Evolutionary conservation across 2,888 invertebrate species (phyloP), one percentile per base, ranked within the genome.

Genomic region (Drosophila anceps): DNA sequence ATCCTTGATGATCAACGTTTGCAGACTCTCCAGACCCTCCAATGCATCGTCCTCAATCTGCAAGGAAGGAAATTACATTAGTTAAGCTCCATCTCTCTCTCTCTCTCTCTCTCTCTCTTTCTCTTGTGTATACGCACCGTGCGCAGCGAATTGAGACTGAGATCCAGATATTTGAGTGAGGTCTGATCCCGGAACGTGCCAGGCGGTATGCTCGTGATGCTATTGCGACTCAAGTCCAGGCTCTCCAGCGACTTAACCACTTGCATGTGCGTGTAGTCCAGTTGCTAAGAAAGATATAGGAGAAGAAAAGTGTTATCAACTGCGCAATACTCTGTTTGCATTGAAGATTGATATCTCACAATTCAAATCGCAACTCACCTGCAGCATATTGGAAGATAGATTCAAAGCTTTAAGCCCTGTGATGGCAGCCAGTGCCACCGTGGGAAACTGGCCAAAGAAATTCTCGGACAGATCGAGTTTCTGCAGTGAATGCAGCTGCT

Each of bases 1-100:
- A 92, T 98, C 98, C 83, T 96, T 95, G 12, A 98, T 94, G 33
- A 96, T 95, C 1, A 98, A 93, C 41, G 96, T 95, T 92, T 96
- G 95, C 18, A 98, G 93, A 80, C 95, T 96, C 37, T 95, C 95
- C 73, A 98, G 93, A 0, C 98, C 98, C 90, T 97, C 97, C 85
- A 98, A 96, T 0, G 97, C 96, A 76, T 97, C 97, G 84, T 97
- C 97, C 93, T 98, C 97, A 70, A 98, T 96, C 97, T 97, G 93
- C 48, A 93, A 93, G 62, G 48, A 61, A 4, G 29, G 1, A 1
- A 12, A 27, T 18, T 3, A 2, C 6, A n/a, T 50, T 15, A 39
- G 44, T 8, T 4, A 20, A 50, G 27, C 0, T 29, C 46, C 43
- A 31, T 27, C 2, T 7, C 4, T 15, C 27, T 5, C 15, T 12